Conservation (phyloP, 2,113 vertebrate species). For the Carassius auratus region DNA sequence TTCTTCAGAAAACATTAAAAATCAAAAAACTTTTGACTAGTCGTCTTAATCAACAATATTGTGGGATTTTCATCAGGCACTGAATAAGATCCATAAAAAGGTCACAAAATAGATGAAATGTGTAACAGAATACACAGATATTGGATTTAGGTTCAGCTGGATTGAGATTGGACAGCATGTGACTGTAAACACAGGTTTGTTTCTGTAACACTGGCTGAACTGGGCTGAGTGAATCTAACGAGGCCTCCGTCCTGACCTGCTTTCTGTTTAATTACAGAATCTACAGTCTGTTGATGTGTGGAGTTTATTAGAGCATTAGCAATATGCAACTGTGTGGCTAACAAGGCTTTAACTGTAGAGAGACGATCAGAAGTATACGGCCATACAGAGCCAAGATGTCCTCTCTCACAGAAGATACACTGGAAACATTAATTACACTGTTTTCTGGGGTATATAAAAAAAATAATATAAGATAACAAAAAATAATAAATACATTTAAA, state of each 20-base stretch:
- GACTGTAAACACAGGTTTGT: background rate
- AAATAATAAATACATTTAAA: too few species aligned
- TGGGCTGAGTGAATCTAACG: background rate
- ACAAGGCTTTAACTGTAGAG: background rate
- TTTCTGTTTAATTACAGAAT: constrained; percentile 20
- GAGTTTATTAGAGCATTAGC: constrained; percentile 12
- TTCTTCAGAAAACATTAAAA: too few species aligned
- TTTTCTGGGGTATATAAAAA: background rate
- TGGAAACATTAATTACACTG: too few species aligned
- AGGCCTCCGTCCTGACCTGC: background rate
- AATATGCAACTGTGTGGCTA: background rate
- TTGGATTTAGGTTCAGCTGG: background rate
- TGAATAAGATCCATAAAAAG: background rate
- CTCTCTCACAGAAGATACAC: too few species aligned
- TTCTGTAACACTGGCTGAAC: background rate
- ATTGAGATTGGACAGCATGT: too few species aligned
- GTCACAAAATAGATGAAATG: background rate
- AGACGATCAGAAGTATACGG: too few species aligned
- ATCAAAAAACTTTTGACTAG: too few species aligned
- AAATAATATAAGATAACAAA: background rate
- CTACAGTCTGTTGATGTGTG: background rate
- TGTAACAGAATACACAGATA: background rate
- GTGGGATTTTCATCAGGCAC: background rate
- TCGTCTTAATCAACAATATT: background rate
- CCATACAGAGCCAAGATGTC: too few species aligned